Base-by-base conservation (phyloP, 1,140 invertebrate genomes). In the Temnothorax nylanderi region DNA sequence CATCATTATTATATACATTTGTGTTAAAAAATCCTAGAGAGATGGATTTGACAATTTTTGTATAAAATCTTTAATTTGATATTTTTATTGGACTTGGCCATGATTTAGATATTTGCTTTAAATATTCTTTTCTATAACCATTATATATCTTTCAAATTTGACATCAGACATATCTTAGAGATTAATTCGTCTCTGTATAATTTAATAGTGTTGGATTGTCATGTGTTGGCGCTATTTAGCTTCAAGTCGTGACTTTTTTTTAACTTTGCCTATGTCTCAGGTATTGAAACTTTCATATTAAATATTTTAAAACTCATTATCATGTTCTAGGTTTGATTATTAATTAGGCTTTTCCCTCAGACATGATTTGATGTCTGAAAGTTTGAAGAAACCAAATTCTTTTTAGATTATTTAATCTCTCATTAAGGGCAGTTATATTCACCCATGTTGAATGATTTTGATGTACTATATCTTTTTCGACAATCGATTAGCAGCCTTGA, bases 1-100 rank as follows among this genome's bases (percentile, higher is more conserved):
- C 0, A 74, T 54, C 7, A 74, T 37, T 74, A 37, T 32, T 72
- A 72, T 72, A 54, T 13, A 54, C 18, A 54, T 74, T 56, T 37
- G 54, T 4, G 0, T 74, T 74, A 18, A 13, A 74, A 32, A 74
- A 21, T 74, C 0, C 1, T 44, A 3, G 3, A 21, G 10, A 37
- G 37, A 67, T 64, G 3, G 7, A 67, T 44, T 67, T n/a, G 0
- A 56, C 21, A 21, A 56, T 41, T 21, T 54, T 74, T 54, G n/a
- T 6, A 41, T n/a, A 65, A 60, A 16, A 34, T 51, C 18, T 60
- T 44, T 44, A 51, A 8, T 76, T 49, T 76, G 44, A 76, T 76
- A 13, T 62, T 32, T 1, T 77, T 60, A 44, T 44, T 16, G 18
- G 6, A 44, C 0, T 13, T 10, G 7, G 0, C 3, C 1, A 34